Conservation (phyloP, 2,797 vertebrate species). For the Pristis pectinata region DNA sequence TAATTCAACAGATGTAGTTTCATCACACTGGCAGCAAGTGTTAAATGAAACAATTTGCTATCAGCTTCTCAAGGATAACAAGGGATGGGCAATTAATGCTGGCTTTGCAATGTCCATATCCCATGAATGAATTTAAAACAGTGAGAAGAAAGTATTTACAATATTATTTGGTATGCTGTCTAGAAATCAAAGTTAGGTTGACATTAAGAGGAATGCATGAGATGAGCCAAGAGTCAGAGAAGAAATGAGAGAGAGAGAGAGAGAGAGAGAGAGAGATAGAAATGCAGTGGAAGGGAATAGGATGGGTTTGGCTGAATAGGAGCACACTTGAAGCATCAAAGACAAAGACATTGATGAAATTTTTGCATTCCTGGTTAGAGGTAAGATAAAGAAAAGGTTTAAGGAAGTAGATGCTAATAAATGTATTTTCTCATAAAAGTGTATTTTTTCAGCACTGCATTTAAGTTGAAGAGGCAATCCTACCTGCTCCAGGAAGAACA, state of each 20-base stretch:
- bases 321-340: neutral
- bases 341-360: neutral
- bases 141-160: neutral
- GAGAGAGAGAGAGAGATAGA: neutral
- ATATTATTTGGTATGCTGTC: neutral
- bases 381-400: neutral
- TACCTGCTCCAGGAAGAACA: slow-evolving; percentile 70
- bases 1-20: too few relatives aligned
- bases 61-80: too few relatives aligned
- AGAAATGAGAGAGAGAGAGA: neutral
- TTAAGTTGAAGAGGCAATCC: slow-evolving; percentile 18
- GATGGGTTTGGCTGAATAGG: neutral
- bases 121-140: neutral
- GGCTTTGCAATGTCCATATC: too few relatives aligned
- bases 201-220: neutral
- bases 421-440: neutral
- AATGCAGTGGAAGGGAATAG: neutral
- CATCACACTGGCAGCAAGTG: too few relatives aligned
- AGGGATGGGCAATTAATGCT: too few relatives aligned
- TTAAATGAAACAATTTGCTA: too few relatives aligned
- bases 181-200: neutral
- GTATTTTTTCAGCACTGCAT: neutral
- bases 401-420: neutral
- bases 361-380: neutral
- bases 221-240: neutral